Evolutionary conservation across 2,888 invertebrate species (phyloP).

Genomic region (Temnothorax ravouxi): DNA sequence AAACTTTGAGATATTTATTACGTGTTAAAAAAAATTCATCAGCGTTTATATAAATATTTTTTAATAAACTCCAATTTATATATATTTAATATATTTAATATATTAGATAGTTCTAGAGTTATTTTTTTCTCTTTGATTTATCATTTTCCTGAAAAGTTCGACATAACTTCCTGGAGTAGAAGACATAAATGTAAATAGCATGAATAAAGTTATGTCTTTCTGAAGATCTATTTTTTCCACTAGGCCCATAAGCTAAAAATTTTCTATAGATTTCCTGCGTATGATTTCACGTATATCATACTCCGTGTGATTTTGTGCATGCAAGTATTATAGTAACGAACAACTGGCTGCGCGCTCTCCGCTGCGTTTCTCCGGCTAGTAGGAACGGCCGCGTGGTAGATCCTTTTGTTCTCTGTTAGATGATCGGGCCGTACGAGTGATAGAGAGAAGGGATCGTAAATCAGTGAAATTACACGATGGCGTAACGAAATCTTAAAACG

Average conservation of each 20-base stretch:
- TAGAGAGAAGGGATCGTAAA: constrained; percentile 74
- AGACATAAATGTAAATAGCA: neutral
- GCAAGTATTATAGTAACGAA: constrained; percentile 39
- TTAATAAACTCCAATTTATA: neutral
- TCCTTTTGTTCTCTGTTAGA: constrained; percentile 74
- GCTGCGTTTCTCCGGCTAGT: constrained; percentile 49
- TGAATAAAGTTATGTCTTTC: neutral
- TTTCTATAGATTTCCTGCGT: constrained; percentile 13
- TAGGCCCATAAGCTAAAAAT: constrained; percentile 1
- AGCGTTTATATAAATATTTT: neutral
- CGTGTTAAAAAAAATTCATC: neutral
- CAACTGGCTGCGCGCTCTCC: constrained; percentile 43
- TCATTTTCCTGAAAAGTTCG: neutral
- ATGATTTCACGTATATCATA: constrained; percentile 32
- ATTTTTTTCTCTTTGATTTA: neutral
- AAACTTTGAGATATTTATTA: neutral
- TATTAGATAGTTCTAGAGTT: neutral
- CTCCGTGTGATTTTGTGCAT: constrained; percentile 68
- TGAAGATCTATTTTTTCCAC: neutral
- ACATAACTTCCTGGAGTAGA: neutral
- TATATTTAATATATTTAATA: neutral
- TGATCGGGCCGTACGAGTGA: constrained; percentile 73
- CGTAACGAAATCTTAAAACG: constrained; percentile 73
- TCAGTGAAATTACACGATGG: constrained; percentile 75
- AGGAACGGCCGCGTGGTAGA: constrained; percentile 58